Conservation (phyloP, 2,888 invertebrate genomes). For the Alsophila aescularia region DNA sequence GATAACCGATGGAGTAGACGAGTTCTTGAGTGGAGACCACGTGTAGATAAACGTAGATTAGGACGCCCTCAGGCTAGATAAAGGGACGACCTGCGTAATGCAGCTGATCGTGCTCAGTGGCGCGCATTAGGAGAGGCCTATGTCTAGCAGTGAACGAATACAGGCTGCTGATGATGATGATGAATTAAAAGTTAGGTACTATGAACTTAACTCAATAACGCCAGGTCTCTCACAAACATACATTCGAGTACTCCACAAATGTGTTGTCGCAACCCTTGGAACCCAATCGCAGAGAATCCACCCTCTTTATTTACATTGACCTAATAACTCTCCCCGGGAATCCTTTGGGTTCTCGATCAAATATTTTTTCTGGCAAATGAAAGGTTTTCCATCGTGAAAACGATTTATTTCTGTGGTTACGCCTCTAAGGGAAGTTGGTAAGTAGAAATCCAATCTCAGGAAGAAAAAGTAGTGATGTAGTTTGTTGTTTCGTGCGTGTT, state of each 20-base stretch:
- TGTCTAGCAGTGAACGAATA: no score
- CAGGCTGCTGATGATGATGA: not conserved
- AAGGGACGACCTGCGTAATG: no score
- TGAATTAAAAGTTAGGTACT: not conserved
- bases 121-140: no score
- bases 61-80: no score
- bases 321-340: constrained; percentile 56
- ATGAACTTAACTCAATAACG: not conserved
- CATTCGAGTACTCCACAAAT: constrained; percentile 47
- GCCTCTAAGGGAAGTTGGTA: constrained; percentile 10
- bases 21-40: no score
- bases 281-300: constrained; percentile 53
- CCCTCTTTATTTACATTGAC: constrained; percentile 62
- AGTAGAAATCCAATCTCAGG: constrained; percentile 22
- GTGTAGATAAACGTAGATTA: no score
- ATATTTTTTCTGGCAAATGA: constrained; percentile 53
- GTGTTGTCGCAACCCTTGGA: constrained; percentile 49
- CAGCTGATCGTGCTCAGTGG: no score
- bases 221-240: constrained; percentile 18
- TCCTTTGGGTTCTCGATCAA: constrained; percentile 49
- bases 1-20: no score
- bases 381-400: constrained; percentile 37
- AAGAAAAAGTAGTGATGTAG: constrained; percentile 10
- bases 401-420: constrained; percentile 37
- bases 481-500: not conserved